Base-by-base conservation (phyloP, 2,888 invertebrate species). In the Hemithea aestivaria region DNA sequence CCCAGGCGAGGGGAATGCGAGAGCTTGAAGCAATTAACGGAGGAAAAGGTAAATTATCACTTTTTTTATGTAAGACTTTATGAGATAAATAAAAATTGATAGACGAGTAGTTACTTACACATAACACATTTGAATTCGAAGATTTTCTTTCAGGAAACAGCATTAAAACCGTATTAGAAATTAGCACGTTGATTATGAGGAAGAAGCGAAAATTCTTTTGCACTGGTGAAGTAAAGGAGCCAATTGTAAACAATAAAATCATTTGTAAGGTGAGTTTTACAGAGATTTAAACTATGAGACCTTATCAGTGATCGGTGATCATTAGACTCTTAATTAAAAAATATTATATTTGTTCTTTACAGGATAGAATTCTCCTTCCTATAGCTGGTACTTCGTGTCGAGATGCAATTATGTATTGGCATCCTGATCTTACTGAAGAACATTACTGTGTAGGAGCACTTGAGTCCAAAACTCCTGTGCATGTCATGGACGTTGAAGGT, bases 361-460 rank as follows among this genome's bases (percentile, higher is more conserved):
- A 85, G 83, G 85, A 87, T 36, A 65, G 85, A 40, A 77, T 85
- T 42, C 60, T 87, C n/a, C 59, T 84, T 6, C 85, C 85, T 0
- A 85, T 87, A 7, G 84, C 85, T 45, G 85, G 85, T 9, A 58
- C 71, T 20, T 83, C 85, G 0, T 87, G 85, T 39, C 71, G 85
- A 49, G 85, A 87, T 52, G 85, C 85, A 2, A 81, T 87, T 22
- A 83, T 87, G 85, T 85, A 85, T 40, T 85, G 85, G 85, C 82
- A 84, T 46, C 85, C 85, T 7, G 82, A 84, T 47, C 58, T 85
- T 20, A 78, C 77, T 2, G 85, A 87, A 54, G 85, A 87, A 46
- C 85, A 85, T 57, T 87, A 84, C 40, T 87, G 85, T 44, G 85
- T 85, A 0, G 85, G 85, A 1, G 85, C 85, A 1, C 60, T 87